Conservation (phyloP, 2,888 invertebrate genomes). For the Ormyrus thymus region DNA sequence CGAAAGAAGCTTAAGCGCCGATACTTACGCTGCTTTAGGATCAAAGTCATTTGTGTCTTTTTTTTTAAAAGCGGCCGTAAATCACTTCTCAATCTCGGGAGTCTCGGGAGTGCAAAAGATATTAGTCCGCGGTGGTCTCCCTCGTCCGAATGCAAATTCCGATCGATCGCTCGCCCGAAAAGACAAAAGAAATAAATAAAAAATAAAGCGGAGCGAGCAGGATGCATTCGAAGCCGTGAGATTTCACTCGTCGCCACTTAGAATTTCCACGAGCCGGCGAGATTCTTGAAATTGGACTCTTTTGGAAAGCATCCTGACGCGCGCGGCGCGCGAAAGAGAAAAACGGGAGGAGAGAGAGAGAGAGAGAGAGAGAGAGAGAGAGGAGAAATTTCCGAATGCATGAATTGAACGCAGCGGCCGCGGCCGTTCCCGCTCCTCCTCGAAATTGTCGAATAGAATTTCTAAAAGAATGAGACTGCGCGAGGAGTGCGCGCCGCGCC, state of each 20-base stretch:
- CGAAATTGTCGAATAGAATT: conserved; percentile 18
- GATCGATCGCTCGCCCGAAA: too few relatives aligned
- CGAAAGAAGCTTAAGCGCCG: too few relatives aligned
- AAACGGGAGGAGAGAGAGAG: conserved; percentile 25
- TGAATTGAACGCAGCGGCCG: neutral
- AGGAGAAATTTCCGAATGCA: conserved; percentile 36
- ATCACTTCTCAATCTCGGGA: too few relatives aligned
- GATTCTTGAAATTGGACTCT: conserved; percentile 39
- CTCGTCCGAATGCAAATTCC: too few relatives aligned
- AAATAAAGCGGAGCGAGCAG: conserved; percentile 2
- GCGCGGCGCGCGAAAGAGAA: neutral
- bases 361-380: conserved; percentile 31
- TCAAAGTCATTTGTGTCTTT: too few relatives aligned
- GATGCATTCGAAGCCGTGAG: conserved; percentile 22
- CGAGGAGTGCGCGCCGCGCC: neutral
- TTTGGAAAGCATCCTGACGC: conserved; percentile 31
- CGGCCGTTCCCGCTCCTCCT: neutral
- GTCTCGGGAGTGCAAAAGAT: too few relatives aligned
- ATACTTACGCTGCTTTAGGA: too few relatives aligned
- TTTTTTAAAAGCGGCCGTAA: too few relatives aligned
- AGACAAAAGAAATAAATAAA: neutral
- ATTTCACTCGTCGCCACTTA: conserved; percentile 41
- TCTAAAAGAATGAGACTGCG: conserved; percentile 18
- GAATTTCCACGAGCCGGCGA: conserved; percentile 8
- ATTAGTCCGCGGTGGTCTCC: too few relatives aligned